Evolutionary conservation across 2,797 vertebrate species (phyloP), one percentile per base, ranked within the genome.

Genomic region (Propithecus perrieri): DNA sequence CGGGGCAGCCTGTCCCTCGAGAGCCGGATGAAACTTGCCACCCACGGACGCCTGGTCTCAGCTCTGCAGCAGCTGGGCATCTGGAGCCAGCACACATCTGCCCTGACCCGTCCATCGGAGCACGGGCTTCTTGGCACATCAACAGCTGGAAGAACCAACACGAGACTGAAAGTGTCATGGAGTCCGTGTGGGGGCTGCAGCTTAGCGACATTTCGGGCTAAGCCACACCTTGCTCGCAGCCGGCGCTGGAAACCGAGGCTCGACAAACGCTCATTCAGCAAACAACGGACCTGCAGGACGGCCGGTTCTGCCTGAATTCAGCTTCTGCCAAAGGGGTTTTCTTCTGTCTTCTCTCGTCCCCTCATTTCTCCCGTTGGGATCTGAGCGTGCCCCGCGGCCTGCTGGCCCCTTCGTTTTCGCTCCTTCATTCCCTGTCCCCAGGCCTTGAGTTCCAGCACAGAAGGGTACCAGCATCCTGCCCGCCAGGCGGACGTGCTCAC

Each of bases 1-100:
- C 65, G 7, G 43, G 46, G n/a, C 41, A n/a, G 83, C 63, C 65
- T 33, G 28, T 69, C 35, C 38, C 61, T 43, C 0, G 0, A 63
- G 89, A 55, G 28, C 46, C 46, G 33, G 48, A 69, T 0, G 15
- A 65, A 71, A 48, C 28, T 46, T 30, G 43, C 80, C 7, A 0
- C 20, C 8, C 12, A 0, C 0, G 2, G 20, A 22, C 2, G 28
- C 24, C 53, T 43, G 2, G 1, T 22, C 28, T 72, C 13, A 0
- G 10, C 22, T 24, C 38, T 18, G 24, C 0, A 2, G 41, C 15
- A 12, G 13, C 71, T 57, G 6, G 9, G n/a, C 0, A 3, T 46
- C 43, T 83, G 26, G 28, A 92, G 61, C 50, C 28, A 46, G 81
- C 61, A 11, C 9, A 2, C 6, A 22, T 9, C 41, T 46, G 38